Evolutionary conservation across 2,797 vertebrate species (phyloP), one percentile per base, ranked within the genome.

Genomic region (Apogon talboti): DNA sequence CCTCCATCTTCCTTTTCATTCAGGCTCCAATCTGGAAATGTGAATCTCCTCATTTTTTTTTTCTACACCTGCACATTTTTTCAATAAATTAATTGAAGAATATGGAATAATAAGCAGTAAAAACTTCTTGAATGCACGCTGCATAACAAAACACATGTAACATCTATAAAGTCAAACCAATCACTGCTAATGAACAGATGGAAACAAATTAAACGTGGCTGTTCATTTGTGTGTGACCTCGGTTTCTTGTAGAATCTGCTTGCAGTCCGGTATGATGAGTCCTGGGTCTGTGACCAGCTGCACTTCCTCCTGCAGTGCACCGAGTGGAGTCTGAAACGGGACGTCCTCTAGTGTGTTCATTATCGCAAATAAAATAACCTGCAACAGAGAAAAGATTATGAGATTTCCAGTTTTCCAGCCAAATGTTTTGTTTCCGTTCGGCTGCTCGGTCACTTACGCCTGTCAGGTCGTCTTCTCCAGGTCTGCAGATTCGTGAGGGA

Each of bases 331-430:
- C 76, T 93, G 94, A 89, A 99, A 98, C 1, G 95, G 95, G 60
- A 99, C 68, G 3, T 94, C 96, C 60, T 98, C 96, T 62, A 98
- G 88, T 57, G 86, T 82, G 76, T 81, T 96, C 96, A 97, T 97
- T 2, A 8, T 42, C 60, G 24, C 46, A 30, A 38, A n/a, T n/a
- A 37, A 53, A 44, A 35, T 21, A 6, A 46, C 48, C 84, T 79
- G 60, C 45, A 66, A 46, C 18, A 53, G 9, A 30, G 58, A 3
- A 21, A 9, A 44, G 1, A 7, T 58, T 10, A 7, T 50, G 7
- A 37, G 19, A 35, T 66, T 24, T 0, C 10, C 51, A 3, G n/a
- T n/a, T 12, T 12, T 11, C 6, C 0, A 50, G 5, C 0, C n/a
- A 33, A 6, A 63, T 10, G 9, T 35, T 35, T 10, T 10, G 33